Percentiles rank a stretch among this genome's conserved stretches.
These are phyloP conservation scores for Perdita meconis DNA, from an alignment of 2,888 invertebrate species.

Conservation along the genomic window DNA sequence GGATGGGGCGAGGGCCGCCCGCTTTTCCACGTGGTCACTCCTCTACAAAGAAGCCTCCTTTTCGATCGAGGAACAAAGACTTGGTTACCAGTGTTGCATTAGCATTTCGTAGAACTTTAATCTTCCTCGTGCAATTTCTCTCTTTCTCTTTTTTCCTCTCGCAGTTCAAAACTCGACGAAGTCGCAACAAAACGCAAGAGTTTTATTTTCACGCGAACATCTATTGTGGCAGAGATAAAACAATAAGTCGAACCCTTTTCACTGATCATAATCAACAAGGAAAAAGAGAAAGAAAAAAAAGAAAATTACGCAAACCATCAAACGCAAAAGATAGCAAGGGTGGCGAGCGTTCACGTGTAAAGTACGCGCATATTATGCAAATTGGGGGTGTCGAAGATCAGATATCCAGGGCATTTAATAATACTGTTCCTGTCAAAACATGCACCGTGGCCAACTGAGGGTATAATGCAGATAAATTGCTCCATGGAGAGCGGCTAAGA, in stretches of 20 bases:
- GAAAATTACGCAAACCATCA: not conserved
- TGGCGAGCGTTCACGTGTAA: conserved; percentile 76
- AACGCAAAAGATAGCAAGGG: conserved; percentile 59
- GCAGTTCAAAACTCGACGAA: not conserved
- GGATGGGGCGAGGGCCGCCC: conserved; percentile 33
- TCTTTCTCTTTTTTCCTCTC: not conserved
- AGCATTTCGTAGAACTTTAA: conserved; percentile 43
- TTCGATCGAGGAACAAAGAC: conserved; percentile 40
- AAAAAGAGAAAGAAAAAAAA: not conserved
- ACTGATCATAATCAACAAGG: too few species aligned
- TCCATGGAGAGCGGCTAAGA: conserved; percentile 74
- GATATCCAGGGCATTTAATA: conserved; percentile 84
- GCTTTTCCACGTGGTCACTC: conserved; percentile 64
- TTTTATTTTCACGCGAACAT: too few species aligned
- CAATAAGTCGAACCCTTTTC: too few species aligned
- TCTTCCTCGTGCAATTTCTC: conserved; percentile 49
- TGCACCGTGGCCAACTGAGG: conserved; percentile 82
- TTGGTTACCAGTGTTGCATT: conserved; percentile 44
- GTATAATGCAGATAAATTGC: conserved; percentile 84
- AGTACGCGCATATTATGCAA: conserved; percentile 83
- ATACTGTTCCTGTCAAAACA: conserved; percentile 84
- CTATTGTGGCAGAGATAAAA: too few species aligned
- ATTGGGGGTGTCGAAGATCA: conserved; percentile 83
- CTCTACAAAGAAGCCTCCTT: conserved; percentile 54
- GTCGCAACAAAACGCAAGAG: too few species aligned